Evolutionary conservation across 2,888 invertebrate genomes (phyloP).

Genomic region (Saturnia japonica): DNA sequence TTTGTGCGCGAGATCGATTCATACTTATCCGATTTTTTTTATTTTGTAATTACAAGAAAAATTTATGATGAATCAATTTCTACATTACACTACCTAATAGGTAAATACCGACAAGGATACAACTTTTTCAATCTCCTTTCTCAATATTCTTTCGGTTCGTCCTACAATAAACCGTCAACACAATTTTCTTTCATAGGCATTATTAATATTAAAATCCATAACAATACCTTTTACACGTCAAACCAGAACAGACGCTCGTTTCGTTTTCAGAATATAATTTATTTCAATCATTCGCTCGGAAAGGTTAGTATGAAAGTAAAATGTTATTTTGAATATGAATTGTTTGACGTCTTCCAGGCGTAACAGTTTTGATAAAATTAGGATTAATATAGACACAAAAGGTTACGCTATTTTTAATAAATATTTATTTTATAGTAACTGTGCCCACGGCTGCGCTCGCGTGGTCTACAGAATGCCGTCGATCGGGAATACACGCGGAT

Average conservation of each 20-base stretch:
- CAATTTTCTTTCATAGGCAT: not conserved
- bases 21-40: no score
- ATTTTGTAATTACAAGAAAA: not conserved
- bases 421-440: not conserved
- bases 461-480: no score
- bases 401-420: not conserved
- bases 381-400: not conserved
- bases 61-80: not conserved
- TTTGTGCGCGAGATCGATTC: no score
- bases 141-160: not conserved
- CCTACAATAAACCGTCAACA: not conserved
- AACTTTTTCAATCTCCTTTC: not conserved
- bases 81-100: not conserved
- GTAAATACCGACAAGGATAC: not conserved
- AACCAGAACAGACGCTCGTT: not conserved
- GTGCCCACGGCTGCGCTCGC: no score
- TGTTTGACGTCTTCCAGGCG: not conserved
- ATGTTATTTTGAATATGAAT: conserved; percentile 12
- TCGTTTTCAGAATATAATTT: conserved; percentile 9
- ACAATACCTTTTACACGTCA: conserved; percentile 7
- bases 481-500: no score
- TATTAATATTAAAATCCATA: conserved; percentile 5
- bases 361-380: conserved; percentile 6
- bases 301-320: not conserved
- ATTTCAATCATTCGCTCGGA: conserved; percentile 9